Conservation (phyloP, 2,888 invertebrate genomes). For the Pandemis cinnamomeana region DNA sequence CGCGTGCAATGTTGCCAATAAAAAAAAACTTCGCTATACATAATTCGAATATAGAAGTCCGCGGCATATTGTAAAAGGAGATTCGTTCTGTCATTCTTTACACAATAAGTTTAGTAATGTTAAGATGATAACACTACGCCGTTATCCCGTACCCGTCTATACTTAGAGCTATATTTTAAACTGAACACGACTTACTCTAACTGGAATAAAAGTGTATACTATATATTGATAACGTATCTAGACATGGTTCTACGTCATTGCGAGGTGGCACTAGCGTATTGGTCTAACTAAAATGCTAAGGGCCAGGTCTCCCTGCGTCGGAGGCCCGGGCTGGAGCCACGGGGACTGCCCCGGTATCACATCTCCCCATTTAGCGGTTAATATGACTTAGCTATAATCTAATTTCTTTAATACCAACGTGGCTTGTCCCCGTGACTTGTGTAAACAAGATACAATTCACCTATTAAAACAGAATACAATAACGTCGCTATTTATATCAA, state of each 20-base stretch:
- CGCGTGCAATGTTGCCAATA: constrained; percentile 39
- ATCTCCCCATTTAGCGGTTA: constrained; percentile 27
- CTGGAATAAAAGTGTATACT: constrained; percentile 75
- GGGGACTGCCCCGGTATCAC: constrained; percentile 4
- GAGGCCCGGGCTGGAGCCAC: not conserved
- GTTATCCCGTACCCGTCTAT: constrained; percentile 70
- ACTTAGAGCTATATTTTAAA: constrained; percentile 66
- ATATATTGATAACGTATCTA: constrained; percentile 61
- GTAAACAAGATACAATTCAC: constrained; percentile 50
- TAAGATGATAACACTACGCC: constrained; percentile 51
- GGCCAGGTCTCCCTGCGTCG: not conserved
- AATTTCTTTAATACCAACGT: constrained; percentile 13
- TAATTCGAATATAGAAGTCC: constrained; percentile 44
- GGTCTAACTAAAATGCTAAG: constrained; percentile 54
- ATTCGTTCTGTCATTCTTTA: constrained; percentile 53
- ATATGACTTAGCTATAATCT: constrained; percentile 30
- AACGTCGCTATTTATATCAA: constrained; percentile 55
- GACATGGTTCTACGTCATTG: constrained; percentile 70
- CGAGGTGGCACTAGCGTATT: constrained; percentile 75
- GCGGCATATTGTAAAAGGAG: constrained; percentile 72
- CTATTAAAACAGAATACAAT: constrained; percentile 48
- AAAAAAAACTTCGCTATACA: constrained; percentile 46
- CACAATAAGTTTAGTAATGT: constrained; percentile 34
- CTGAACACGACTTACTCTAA: constrained; percentile 75
- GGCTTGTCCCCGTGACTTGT: constrained; percentile 35